A percentile compares a stretch with the other conserved stretches of the same genome.
Conservation (phyloP, 2,797 vertebrate genomes). For the Peromyscus aztecus region DNA sequence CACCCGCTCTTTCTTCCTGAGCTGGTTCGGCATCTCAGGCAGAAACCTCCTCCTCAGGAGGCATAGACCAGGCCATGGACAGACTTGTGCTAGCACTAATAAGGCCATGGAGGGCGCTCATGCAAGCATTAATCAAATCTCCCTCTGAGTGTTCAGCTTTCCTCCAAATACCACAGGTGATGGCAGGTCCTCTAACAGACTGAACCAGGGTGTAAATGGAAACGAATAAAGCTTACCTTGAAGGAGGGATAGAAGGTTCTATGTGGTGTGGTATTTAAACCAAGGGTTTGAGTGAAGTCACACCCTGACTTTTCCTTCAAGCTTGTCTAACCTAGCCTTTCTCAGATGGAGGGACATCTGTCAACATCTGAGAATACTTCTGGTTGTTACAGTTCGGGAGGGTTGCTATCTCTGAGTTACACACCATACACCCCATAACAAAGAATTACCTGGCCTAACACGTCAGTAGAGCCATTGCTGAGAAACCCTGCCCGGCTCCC, state of each 20-base stretch:
- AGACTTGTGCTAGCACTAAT: neutral
- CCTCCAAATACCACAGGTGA: slow-evolving; percentile 27
- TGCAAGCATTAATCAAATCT: neutral
- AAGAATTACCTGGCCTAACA: neutral
- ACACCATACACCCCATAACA: neutral
- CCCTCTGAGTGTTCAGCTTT: slow-evolving; percentile 2
- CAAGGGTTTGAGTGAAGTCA: neutral
- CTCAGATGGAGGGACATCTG: neutral
- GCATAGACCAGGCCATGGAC: neutral
- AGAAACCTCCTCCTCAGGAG: neutral
- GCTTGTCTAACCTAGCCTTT: neutral
- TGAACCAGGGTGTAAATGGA: neutral
- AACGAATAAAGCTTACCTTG: neutral
- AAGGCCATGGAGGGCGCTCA: neutral
- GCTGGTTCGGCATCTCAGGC: neutral
- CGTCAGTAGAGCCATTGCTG: neutral
- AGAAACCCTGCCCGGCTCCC: neutral
- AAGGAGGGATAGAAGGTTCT: neutral
- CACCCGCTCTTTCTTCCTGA: neutral
- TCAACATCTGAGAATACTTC: neutral
- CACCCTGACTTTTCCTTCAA: neutral
- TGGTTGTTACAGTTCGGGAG: neutral
- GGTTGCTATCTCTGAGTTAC: neutral
- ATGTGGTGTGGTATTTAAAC: neutral
- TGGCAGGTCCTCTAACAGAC: neutral